These are phyloP conservation scores for Macropus fuliginosus DNA, from an alignment of 2,797 vertebrate species.

Conservation along the genomic window DNA sequence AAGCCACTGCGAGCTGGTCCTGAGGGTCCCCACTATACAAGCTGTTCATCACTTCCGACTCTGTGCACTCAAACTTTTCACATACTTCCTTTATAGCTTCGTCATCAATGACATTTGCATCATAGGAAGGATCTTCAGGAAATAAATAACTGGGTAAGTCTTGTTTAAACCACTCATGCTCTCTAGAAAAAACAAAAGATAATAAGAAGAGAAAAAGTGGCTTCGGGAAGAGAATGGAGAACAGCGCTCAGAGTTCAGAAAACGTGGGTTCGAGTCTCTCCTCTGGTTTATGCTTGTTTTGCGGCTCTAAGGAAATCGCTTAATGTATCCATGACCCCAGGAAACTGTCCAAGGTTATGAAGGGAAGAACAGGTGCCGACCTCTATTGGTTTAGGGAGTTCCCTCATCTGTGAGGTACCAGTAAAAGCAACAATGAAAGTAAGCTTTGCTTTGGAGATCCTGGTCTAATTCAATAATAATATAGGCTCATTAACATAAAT, in stretches of 20 bases:
- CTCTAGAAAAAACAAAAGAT: constrained; percentile 81
- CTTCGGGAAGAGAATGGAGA: constrained; percentile 37
- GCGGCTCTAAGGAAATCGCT: constrained; percentile 12
- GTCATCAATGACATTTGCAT: constrained; percentile 94
- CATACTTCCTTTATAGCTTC: constrained; percentile 97
- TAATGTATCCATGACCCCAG: not conserved
- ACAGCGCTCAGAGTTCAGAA: constrained; percentile 29
- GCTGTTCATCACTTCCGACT: constrained; percentile 95
- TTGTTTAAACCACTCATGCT: constrained; percentile 98
- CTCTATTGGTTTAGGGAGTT: not conserved
- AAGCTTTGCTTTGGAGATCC: not conserved
- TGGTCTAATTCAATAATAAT: not conserved
- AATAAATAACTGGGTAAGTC: constrained; percentile 97
- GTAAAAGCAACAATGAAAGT: not conserved
- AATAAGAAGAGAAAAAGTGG: not conserved
- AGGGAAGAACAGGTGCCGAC: too few relatives aligned
- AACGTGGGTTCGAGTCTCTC: not conserved
- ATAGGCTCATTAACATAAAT: not conserved
- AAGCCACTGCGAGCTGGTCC: constrained; percentile 97
- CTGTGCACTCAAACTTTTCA: constrained; percentile 97
- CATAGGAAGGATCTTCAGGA: constrained; percentile 97
- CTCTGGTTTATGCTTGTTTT: constrained; percentile 8
- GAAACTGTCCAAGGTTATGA: not conserved
- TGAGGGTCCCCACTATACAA: constrained; percentile 97
- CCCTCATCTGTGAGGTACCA: not conserved